Base-by-base conservation (phyloP, 2,797 vertebrate species). In the Pipistrellus pygmaeus region DNA sequence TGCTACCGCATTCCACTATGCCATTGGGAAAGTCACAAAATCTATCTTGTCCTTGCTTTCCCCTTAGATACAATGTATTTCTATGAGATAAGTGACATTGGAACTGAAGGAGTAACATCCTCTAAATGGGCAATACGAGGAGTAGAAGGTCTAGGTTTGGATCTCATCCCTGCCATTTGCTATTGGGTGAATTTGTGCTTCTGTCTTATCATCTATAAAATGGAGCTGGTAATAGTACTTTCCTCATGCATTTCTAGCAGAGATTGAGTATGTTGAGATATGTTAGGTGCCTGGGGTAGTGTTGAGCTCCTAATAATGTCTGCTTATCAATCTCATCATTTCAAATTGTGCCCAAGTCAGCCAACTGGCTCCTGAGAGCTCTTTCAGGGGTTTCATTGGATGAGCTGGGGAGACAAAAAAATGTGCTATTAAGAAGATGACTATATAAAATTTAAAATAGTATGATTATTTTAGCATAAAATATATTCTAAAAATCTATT, bases 221-320 rank as follows among this genome's bases (percentile, higher is more conserved):
- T 88, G 62, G 46, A 88, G 38, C 38, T 35, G 32, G 44, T 62
- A 68, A 78, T 87, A 84, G 11, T 75, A 92, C 18, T 87, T 93
- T 68, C 32, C n/a, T 72, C 77, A 35, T 41, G 51, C 3, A 13
- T 38, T 93, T 73, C 21, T 69, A 51, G n/a, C 78, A 66, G 55
- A 80, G 27, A 87, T 35, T 83, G n/a, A 83, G 17, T 90, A 78
- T 46, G 15, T 83, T 78, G 17, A 77, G 21, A 60, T 78, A 44
- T 64, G 44, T 81, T 81, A 91, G 20, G 30, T 93, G 12, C 23
- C 62, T 68, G 3, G 6, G 41, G 27, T 86, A n/a, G 11, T 82
- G n/a, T 57, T 44, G 32, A 51, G 48, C 13, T 18, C 8, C 85
- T 62, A 66, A 18, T 78, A 96, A 83, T 23, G 21, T 12, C 35